Evolutionary conservation across 2,113 vertebrate species (phyloP).

Genomic region (Archilochus colubris): DNA sequence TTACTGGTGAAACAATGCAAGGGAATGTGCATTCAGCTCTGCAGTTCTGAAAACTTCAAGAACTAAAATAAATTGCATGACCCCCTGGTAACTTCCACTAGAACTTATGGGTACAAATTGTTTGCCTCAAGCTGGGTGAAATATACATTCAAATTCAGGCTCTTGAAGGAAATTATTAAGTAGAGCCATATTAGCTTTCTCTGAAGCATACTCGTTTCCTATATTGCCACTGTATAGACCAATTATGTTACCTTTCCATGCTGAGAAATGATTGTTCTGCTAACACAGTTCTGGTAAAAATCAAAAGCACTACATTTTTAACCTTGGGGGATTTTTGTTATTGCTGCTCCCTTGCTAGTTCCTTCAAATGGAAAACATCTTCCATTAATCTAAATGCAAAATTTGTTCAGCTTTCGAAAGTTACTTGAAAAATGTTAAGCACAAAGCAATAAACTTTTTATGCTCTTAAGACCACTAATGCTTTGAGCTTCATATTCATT

Average conservation of each 20-base stretch:
- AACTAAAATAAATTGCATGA: conserved; percentile 81
- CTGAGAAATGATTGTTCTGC: conserved; percentile 85
- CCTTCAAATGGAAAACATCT: conserved; percentile 84
- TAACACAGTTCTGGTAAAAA: conserved; percentile 82
- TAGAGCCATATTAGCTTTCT: conserved; percentile 84
- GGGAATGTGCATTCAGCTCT: conserved; percentile 65
- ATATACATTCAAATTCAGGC: conserved; percentile 83
- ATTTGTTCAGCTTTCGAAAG: conserved; percentile 83
- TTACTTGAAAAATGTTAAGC: conserved; percentile 86
- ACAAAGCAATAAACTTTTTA: conserved; percentile 87
- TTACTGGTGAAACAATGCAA: conserved; percentile 69
- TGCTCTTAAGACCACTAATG: conserved; percentile 86
- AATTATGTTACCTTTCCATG: conserved; percentile 84
- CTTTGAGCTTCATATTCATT: conserved; percentile 85
- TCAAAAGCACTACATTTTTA: conserved; percentile 83
- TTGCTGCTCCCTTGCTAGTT: conserved; percentile 78
- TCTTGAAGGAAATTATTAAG: conserved; percentile 87
- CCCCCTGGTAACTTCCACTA: conserved; percentile 78
- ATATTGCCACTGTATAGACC: conserved; percentile 82
- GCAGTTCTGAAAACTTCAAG: conserved; percentile 76
- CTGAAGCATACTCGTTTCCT: conserved; percentile 80
- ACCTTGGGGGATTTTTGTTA: conserved; percentile 84
- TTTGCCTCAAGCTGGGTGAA: conserved; percentile 85
- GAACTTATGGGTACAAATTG: conserved; percentile 81
- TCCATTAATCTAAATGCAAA: conserved; percentile 89